Conservation (phyloP, 1,140 invertebrate genomes). For the Lycorma delicatula region DNA sequence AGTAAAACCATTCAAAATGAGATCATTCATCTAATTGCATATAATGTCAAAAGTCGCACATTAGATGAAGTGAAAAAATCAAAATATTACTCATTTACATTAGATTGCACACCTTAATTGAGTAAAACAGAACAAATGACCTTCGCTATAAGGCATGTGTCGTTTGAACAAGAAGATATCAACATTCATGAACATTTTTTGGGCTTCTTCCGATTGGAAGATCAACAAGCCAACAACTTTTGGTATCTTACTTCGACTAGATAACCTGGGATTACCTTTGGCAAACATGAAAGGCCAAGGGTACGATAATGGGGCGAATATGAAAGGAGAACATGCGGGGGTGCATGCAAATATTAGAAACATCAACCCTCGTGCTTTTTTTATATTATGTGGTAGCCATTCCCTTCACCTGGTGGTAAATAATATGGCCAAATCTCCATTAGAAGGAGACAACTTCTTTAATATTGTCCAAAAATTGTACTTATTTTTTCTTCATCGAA, state of each 20-base stretch:
- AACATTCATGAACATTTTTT: conserved; percentile 21
- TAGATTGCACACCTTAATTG: conserved; percentile 28
- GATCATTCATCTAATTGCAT: conserved; percentile 3
- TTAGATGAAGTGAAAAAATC: conserved; percentile 9
- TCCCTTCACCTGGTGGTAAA: conserved; percentile 17
- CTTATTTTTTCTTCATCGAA: conserved; percentile 24
- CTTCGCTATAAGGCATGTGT: conserved; percentile 22
- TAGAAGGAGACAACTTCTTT: conserved; percentile 18
- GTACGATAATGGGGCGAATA: conserved; percentile 36
- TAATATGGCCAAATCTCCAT: conserved; percentile 14
- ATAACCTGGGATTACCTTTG: conserved; percentile 17
- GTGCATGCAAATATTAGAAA: conserved; percentile 24
- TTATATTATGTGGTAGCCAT: conserved; percentile 19
- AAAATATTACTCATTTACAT: conserved; percentile 27
- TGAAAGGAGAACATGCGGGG: conserved; percentile 27
- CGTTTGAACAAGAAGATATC: background rate
- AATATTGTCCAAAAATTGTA: conserved; percentile 30
- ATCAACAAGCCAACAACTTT: conserved; percentile 17
- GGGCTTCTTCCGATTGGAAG: conserved; percentile 15
- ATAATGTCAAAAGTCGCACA: conserved; percentile 13
- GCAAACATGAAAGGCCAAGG: conserved; percentile 31
- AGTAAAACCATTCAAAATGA: conserved; percentile 17
- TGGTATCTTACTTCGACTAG: conserved; percentile 20
- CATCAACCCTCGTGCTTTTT: conserved; percentile 23
- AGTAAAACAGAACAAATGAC: conserved; percentile 27